phyloP scores from a whole-genome alignment of 2,888 invertebrate species.

The Iselma pallidipennis region DNA sequence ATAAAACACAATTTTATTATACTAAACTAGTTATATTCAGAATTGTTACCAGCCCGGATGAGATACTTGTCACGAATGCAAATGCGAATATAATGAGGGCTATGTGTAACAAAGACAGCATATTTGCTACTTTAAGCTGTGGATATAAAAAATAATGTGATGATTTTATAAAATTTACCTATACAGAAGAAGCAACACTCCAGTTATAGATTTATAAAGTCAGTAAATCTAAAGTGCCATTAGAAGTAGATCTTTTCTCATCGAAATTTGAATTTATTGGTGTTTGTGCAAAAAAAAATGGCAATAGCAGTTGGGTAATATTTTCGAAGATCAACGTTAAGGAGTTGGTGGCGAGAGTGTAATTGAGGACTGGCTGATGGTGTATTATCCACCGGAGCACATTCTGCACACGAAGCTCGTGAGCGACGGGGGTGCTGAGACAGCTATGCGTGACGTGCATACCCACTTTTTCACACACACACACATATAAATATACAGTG shows the following conservation, averaged over 20 bases:
- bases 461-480: conserved; percentile 17
- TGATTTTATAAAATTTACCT: conserved; percentile 5
- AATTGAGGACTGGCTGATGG: conserved; percentile 38
- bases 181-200: too few relatives aligned
- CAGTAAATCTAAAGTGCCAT: too few relatives aligned
- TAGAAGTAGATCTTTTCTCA: not conserved
- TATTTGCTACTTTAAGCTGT: conserved; percentile 1
- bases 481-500: not conserved
- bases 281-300: not conserved
- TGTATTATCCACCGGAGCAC: conserved; percentile 35
- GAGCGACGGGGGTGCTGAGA: conserved; percentile 46
- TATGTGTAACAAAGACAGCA: conserved; percentile 16
- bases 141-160: conserved; percentile 16
- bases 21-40: conserved; percentile 22
- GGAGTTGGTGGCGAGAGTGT: conserved; percentile 16
- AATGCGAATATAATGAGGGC: conserved; percentile 12
- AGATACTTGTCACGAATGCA: conserved; percentile 18
- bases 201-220: too few relatives aligned
- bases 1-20: conserved; percentile 23
- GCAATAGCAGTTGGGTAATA: conserved; percentile 9
- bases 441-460: conserved; percentile 46
- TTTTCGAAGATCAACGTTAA: conserved; percentile 13
- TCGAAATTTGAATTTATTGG: not conserved
- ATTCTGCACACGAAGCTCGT: conserved; percentile 45
- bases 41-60: conserved; percentile 10